Evolutionary conservation across 1,140 invertebrate genomes (phyloP), one percentile per base, ranked within the genome.

Genomic region (Drosophila guanche): DNA sequence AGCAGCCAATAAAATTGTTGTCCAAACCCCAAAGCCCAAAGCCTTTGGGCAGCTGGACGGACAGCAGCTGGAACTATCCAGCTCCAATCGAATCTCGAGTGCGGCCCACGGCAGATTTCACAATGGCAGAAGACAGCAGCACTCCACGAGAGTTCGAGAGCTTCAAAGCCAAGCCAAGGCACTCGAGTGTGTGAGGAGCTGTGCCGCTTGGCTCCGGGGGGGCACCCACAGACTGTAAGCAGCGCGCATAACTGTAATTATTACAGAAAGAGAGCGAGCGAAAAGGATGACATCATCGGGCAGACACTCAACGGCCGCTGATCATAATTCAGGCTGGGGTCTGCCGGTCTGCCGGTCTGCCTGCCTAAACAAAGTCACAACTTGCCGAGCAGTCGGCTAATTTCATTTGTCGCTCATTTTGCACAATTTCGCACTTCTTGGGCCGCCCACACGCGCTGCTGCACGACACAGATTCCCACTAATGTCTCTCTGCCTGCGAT

Each of bases 381-480:
- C 23, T 25, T 23, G 8, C 52, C 52, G 42, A 33, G 56, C 72
- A 55, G 57, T 67, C 76, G 78, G 73, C 80, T 61, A 73, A 74
- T 77, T 85, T 77, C 55, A 73, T 63, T 65, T 83, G 73, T 84
- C 70, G 60, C 58, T 67, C 33, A 37, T 65, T 81, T 80, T 76
- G 86, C 81, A 85, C 73, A 59, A 81, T 80, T 86, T 85, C 69
- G 81, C 81, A 85, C 81, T 85, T 84, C 63, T 53, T 53, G 59
- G 59, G 83, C 77, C 81, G 83, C 81, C 83, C 81, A 86, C 81
- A 61, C 76, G 67, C 60, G 25, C 40, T 20, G 16, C 72, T 20
- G 16, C 72, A 50, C 76, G 77, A 66, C 80, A 85, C 72, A 85
- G 55, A 81, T 81, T 81, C 65, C 67, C 72, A 68, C 71, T 74